Percentiles rank a stretch among this genome's conserved stretches.
These are phyloP conservation scores for Drosophila grimshawi DNA, from an alignment of 1,140 invertebrate species.

Conservation along the genomic window DNA sequence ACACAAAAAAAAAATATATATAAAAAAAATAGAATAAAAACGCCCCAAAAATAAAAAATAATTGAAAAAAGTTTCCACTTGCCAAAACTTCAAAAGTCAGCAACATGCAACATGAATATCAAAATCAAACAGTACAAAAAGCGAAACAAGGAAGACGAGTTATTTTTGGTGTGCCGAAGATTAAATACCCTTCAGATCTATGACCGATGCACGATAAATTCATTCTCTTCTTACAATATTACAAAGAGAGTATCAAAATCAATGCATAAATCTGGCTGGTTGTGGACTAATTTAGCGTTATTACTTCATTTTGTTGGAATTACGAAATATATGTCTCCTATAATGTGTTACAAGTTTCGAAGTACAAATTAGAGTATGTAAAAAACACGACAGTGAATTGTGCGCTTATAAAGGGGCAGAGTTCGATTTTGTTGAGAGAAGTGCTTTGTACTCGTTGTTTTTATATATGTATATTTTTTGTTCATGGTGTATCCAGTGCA, in stretches of 20 bases:
- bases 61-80: constrained; percentile 58
- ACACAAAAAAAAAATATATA: constrained; percentile 10
- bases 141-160: neutral
- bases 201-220: too few species aligned
- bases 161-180: neutral
- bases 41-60: constrained; percentile 25
- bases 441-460: constrained; percentile 64
- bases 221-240: too few species aligned
- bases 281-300: too few species aligned
- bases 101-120: constrained; percentile 82
- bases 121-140: constrained; percentile 52
- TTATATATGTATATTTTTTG: constrained; percentile 14
- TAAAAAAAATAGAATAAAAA: constrained; percentile 41
- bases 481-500: constrained; percentile 65
- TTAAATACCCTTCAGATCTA: constrained; percentile 1
- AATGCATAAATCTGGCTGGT: too few species aligned
- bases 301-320: too few species aligned
- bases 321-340: neutral
- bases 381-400: neutral
- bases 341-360: neutral
- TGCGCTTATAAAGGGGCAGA: constrained; percentile 11
- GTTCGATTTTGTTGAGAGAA: constrained; percentile 34
- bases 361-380: neutral
- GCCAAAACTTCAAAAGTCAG: constrained; percentile 79
- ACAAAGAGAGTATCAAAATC: too few species aligned